Evolutionary conservation across 2,888 invertebrate genomes (phyloP).

Genomic region (Sphaerophoria taeniata): DNA sequence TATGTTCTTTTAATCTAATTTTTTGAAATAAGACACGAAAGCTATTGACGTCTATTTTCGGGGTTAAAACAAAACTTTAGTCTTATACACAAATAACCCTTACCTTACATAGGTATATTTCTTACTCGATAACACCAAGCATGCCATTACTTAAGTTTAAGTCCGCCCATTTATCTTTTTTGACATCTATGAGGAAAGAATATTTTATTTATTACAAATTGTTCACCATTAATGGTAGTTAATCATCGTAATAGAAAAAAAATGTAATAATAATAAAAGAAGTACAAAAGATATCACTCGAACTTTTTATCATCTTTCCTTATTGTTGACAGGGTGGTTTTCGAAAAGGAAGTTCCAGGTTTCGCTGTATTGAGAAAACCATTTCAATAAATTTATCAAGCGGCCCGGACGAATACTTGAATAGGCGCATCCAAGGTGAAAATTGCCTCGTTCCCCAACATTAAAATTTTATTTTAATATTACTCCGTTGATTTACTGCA

Average conservation of each 20-base stretch:
- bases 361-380: constrained; percentile 66
- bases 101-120: background rate
- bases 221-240: constrained; percentile 72
- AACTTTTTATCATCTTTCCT: constrained; percentile 73
- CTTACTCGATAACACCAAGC: constrained; percentile 54
- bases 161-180: constrained; percentile 63
- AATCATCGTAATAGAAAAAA: constrained; percentile 50
- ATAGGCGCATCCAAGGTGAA: constrained; percentile 73
- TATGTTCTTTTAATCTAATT: too few species aligned
- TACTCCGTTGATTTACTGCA: constrained; percentile 59
- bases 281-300: constrained; percentile 60
- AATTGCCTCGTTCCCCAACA: constrained; percentile 69
- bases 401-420: constrained; percentile 66
- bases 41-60: too few species aligned
- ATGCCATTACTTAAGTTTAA: constrained; percentile 64
- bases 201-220: constrained; percentile 75
- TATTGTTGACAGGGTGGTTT: constrained; percentile 71
- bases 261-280: constrained; percentile 31
- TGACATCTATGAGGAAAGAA: constrained; percentile 75
- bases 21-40: too few species aligned
- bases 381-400: constrained; percentile 73
- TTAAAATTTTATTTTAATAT: constrained; percentile 74
- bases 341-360: constrained; percentile 17
- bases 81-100: background rate
- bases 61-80: too few species aligned